Base-by-base conservation (phyloP, 1,140 invertebrate species). In the Drosophila melanica region DNA sequence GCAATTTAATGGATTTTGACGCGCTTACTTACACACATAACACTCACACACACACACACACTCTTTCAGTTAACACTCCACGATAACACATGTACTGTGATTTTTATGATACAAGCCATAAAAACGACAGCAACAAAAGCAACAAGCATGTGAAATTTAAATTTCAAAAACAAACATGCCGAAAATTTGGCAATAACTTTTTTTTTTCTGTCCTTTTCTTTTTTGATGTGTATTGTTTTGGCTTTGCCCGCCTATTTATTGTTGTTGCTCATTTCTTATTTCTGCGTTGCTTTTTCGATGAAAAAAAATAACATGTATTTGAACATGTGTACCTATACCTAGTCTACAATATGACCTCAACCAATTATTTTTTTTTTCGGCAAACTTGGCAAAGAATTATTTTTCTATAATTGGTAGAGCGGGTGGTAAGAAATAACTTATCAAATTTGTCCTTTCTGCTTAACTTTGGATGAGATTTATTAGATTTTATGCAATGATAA, bases 111-210 rank as follows among this genome's bases (percentile, higher is more conserved):
- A 79, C 72, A 67, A 63, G 79, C 76, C 76, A 87, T 87, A 87
- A 87, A 87, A 80, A 70, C 47, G 54, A 77, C 66, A 75, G 62
- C 59, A 74, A 65, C 62, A 69, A 58, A 11, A 71, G 55, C 67
- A 79, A 73, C 63, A 73, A 68, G 23, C 45, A 76, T 87, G 82
- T 77, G 75, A 86, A 89, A 89, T 89, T 89, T 89, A 90, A 89
- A 89, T 89, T 89, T 89, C 84, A 89, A 89, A 89, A 89, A 85
- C 85, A 89, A 89, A 89, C 80, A 90, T 90, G 84, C 84, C 85
- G 84, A 77, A 89, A 74, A 84, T 89, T 89, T 89, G 85, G 80
- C 85, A 90, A 89, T 87, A 89, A 79, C 82, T 86, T 86, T 75
- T 86, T 86, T 75, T 45, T 55, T 37, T 20, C 33, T 51, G 10